Percentiles rank a stretch among this genome's conserved stretches.
Evolutionary conservation across 1,140 invertebrate species (phyloP).

Genomic region (Magallana angulata): DNA sequence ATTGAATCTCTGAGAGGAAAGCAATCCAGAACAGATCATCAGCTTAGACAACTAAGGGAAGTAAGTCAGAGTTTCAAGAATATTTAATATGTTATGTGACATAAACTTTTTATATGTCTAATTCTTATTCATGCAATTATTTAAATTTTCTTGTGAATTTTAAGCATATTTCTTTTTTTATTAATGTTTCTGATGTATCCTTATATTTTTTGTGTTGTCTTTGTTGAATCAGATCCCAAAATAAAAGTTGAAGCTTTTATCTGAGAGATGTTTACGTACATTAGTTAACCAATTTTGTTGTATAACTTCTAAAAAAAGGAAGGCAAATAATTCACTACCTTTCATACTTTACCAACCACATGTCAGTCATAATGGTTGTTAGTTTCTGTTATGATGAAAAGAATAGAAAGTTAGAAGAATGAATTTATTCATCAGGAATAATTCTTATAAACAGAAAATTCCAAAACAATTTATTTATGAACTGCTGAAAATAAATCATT

Average conservation of each 20-base stretch:
- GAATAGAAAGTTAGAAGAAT: too few species aligned
- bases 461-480: too few species aligned
- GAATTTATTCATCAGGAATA: too few species aligned
- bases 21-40: slow-evolving; percentile 61
- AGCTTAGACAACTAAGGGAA: slow-evolving; percentile 59
- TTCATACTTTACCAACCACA: not conserved
- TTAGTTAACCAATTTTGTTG: not conserved
- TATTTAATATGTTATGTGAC: too few species aligned
- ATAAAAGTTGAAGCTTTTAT: not conserved
- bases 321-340: not conserved
- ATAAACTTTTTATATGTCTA: too few species aligned
- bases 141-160: too few species aligned
- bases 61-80: slow-evolving; percentile 22
- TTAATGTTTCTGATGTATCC: too few species aligned
- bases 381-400: too few species aligned
- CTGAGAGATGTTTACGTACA: not conserved
- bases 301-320: not conserved
- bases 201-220: not conserved
- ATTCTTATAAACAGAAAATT: too few species aligned
- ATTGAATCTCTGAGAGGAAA: slow-evolving; percentile 61
- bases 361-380: not conserved
- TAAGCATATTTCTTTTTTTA: too few species aligned
- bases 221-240: not conserved
- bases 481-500: too few species aligned
- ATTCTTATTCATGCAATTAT: too few species aligned